phyloP scores from a whole-genome alignment of 2,888 invertebrate genomes.

The Spialia ferax region DNA sequence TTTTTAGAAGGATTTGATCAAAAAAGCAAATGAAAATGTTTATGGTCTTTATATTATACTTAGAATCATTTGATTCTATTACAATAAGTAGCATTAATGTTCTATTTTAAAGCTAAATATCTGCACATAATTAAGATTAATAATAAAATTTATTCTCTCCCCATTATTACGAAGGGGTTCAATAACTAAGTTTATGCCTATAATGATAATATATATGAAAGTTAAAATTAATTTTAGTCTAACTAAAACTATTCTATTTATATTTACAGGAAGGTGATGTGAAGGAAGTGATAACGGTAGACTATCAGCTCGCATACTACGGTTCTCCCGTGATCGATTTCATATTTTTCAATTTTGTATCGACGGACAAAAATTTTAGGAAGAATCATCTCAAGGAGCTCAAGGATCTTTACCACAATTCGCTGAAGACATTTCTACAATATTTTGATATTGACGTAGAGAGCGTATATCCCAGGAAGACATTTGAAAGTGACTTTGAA shows the following conservation, averaged over 20 bases:
- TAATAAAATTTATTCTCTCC: no score
- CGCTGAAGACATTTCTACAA: slow-evolving; percentile 50
- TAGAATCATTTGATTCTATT: no score
- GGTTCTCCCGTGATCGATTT: slow-evolving; percentile 53
- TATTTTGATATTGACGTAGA: slow-evolving; percentile 54
- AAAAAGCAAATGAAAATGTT: no score
- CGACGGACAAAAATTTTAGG: slow-evolving; percentile 52
- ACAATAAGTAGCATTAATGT: no score
- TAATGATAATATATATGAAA: no score
- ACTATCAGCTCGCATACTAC: slow-evolving; percentile 52
- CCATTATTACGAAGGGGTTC: no score
- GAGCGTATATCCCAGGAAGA: slow-evolving; percentile 45
- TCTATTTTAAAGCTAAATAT: no score
- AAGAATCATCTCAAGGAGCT: slow-evolving; percentile 55
- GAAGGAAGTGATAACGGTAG: slow-evolving; percentile 53
- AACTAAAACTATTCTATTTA: background rate
- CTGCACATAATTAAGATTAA: no score
- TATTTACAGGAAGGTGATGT: slow-evolving; percentile 55
- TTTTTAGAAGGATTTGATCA: no score
- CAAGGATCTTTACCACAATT: slow-evolving; percentile 54
- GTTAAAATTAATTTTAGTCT: no score
- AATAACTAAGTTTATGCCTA: no score
- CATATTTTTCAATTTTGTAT: slow-evolving; percentile 49
- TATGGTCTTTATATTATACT: no score
- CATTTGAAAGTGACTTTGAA: slow-evolving; percentile 46